These are phyloP conservation scores for Drosophila micromelanica DNA, from an alignment of 1,140 invertebrate genomes.

Conservation along the genomic window DNA sequence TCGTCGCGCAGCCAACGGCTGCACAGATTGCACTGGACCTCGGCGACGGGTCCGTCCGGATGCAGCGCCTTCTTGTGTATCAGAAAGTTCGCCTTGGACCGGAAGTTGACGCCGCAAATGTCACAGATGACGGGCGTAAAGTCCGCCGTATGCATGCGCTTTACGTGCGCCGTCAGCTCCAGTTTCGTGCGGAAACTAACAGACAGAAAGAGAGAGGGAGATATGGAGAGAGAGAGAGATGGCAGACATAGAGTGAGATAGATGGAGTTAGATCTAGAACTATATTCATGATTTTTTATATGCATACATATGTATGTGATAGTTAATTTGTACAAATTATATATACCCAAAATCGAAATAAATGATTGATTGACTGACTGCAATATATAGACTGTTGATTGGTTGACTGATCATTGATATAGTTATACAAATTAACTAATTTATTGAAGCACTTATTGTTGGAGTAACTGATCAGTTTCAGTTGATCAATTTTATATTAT, in stretches of 20 bases:
- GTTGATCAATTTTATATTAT: no score
- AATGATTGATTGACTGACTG: no score
- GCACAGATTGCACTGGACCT: slow-evolving; percentile 72
- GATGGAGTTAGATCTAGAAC: neutral
- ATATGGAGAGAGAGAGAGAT: neutral
- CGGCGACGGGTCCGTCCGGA: slow-evolving; percentile 70
- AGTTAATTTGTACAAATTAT: no score
- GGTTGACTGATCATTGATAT: no score
- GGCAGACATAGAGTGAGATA: neutral
- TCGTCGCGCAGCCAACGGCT: slow-evolving; percentile 75
- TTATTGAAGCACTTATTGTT: no score
- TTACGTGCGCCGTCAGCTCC: slow-evolving; percentile 62
- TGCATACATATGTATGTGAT: no score
- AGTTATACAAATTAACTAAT: no score
- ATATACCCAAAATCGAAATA: no score
- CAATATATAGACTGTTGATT: no score
- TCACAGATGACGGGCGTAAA: slow-evolving; percentile 76
- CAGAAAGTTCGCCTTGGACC: slow-evolving; percentile 70
- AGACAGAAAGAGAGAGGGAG: neutral
- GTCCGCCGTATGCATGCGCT: slow-evolving; percentile 66
- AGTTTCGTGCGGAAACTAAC: slow-evolving; percentile 64
- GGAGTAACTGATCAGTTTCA: no score
- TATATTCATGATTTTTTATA: no score
- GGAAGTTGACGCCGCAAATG: slow-evolving; percentile 72
- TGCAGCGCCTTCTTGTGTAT: slow-evolving; percentile 73